Evolutionary conservation across 2,113 vertebrate species (phyloP).

Genomic region (Pandion haliaetus): DNA sequence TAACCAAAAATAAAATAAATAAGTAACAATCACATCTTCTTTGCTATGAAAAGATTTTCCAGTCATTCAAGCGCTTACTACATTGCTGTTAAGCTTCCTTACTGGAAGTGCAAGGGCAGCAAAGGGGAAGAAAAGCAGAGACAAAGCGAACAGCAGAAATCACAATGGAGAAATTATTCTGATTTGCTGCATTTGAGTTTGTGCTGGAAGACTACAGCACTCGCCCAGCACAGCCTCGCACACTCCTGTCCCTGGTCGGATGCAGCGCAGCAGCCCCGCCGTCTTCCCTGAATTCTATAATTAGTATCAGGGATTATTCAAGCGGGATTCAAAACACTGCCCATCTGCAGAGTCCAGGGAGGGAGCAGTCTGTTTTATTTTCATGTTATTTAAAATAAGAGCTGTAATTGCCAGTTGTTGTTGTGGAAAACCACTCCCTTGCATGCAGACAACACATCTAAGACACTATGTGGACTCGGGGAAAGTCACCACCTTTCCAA

Average conservation of each 20-base stretch:
- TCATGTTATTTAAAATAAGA: background rate
- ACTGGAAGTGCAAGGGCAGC: slow-evolving; percentile 10
- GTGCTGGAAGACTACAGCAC: background rate
- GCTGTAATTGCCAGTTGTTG: background rate
- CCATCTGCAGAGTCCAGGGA: background rate
- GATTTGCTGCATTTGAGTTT: background rate
- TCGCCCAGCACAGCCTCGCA: background rate
- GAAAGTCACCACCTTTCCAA: background rate
- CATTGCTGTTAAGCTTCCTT: background rate
- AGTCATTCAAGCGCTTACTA: background rate
- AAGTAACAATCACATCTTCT: slow-evolving; percentile 27
- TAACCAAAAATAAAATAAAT: slow-evolving; percentile 51
- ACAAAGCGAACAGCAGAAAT: background rate
- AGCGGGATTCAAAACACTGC: background rate
- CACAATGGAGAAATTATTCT: rapidly evolving
- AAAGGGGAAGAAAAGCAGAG: background rate
- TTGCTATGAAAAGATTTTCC: slow-evolving; percentile 35
- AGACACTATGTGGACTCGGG: rapidly evolving
- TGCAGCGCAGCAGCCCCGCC: background rate
- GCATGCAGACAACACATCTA: background rate
- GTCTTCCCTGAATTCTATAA: background rate
- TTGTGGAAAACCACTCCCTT: background rate
- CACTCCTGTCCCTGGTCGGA: background rate
- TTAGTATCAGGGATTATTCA: background rate
- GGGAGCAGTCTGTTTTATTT: background rate